These are phyloP conservation scores for Macaria liturata DNA, from an alignment of 2,888 invertebrate genomes.

Conservation along the genomic window DNA sequence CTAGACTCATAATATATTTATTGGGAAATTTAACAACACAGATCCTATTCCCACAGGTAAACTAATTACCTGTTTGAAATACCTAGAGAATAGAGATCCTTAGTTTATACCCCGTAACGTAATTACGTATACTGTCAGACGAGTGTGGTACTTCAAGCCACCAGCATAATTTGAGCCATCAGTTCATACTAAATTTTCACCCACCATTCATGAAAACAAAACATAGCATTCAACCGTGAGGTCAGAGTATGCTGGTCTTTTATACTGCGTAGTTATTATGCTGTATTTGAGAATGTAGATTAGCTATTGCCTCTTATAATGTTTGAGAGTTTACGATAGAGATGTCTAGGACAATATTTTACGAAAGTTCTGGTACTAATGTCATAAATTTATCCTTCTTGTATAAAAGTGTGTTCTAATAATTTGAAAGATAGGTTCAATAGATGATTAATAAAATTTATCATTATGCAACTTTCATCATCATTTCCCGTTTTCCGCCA, in stretches of 20 bases:
- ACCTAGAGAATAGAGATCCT: constrained; percentile 66
- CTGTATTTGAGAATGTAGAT: constrained; percentile 76
- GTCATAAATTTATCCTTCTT: too few relatives aligned
- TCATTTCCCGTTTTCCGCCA: too few relatives aligned
- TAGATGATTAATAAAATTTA: too few relatives aligned
- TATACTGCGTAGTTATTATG: constrained; percentile 56
- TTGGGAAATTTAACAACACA: too few relatives aligned
- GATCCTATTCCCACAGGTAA: constrained; percentile 40
- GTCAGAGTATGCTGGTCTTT: constrained; percentile 48
- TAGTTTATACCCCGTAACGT: constrained; percentile 73
- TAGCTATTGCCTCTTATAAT: constrained; percentile 70
- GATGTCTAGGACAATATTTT: neutral
- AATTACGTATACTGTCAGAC: constrained; percentile 73
- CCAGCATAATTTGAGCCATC: constrained; percentile 45
- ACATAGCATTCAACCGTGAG: constrained; percentile 44
- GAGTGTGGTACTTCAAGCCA: constrained; percentile 48
- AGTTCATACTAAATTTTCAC: constrained; percentile 26
- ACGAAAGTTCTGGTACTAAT: too few relatives aligned
- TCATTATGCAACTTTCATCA: too few relatives aligned
- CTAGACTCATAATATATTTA: too few relatives aligned
- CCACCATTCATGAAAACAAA: constrained; percentile 38
- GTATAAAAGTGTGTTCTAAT: neutral
- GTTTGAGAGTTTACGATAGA: constrained; percentile 41
- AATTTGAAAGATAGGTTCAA: too few relatives aligned
- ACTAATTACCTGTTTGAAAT: constrained; percentile 74